These are phyloP conservation scores for Taenioides sp. DNA, from an alignment of 2,797 vertebrate genomes.

Conservation along the genomic window DNA sequence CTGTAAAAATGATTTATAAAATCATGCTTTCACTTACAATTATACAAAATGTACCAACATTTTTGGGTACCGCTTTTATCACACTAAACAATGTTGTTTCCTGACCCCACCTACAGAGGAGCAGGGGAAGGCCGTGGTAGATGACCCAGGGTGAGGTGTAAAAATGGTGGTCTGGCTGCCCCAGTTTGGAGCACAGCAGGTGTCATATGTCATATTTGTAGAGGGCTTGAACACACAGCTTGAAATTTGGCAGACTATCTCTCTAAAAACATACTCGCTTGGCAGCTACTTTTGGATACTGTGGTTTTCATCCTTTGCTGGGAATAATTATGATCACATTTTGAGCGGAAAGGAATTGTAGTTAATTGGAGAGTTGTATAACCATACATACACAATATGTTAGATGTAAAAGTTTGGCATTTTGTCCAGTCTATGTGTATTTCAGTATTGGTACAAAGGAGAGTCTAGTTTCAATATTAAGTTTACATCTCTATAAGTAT, in stretches of 20 bases:
- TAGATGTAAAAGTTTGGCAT: neutral
- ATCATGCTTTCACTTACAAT: too few relatives aligned
- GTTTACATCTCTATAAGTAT: neutral
- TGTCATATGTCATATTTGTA: constrained; percentile 53
- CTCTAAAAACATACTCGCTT: constrained; percentile 40
- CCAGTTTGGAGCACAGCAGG: constrained; percentile 42
- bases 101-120: neutral
- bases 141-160: constrained; percentile 52
- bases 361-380: neutral
- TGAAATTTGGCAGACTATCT: constrained; percentile 43
- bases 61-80: too few relatives aligned
- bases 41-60: too few relatives aligned
- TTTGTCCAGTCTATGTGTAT: neutral
- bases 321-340: neutral
- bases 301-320: constrained; percentile 12
- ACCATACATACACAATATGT: too few relatives aligned
- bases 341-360: neutral
- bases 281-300: constrained; percentile 18
- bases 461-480: neutral
- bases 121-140: constrained; percentile 44
- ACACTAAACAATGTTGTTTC: too few relatives aligned
- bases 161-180: constrained; percentile 49
- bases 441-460: too few relatives aligned
- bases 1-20: too few relatives aligned
- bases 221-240: constrained; percentile 52